Evolutionary conservation across 2,888 invertebrate genomes (phyloP).

Genomic region (Ecliptopera silaceata): DNA sequence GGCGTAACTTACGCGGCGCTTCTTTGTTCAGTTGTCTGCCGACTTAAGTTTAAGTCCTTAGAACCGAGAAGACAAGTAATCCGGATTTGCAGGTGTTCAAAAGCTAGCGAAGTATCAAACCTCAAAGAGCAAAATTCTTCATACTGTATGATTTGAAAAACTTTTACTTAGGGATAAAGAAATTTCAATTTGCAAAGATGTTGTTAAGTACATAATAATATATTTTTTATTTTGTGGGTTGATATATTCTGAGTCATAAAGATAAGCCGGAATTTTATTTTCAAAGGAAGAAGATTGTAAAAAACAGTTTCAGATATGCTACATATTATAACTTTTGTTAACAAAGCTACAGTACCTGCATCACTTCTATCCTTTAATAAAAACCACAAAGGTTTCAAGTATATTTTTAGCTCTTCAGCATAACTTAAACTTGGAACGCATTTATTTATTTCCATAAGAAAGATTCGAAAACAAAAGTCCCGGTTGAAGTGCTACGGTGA

Average conservation of each 20-base stretch:
- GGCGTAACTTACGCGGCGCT: slow-evolving; percentile 39
- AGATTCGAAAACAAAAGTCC: not conserved
- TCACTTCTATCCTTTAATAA: no score
- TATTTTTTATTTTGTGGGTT: not conserved
- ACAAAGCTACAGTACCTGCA: no score
- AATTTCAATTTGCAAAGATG: not conserved
- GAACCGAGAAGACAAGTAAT: slow-evolving; percentile 37
- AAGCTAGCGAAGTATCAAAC: slow-evolving; percentile 29
- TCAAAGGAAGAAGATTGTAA: not conserved
- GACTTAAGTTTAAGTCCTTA: slow-evolving; percentile 29
- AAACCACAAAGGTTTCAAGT: not conserved
- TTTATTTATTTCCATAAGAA: not conserved
- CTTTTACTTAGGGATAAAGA: slow-evolving; percentile 5
- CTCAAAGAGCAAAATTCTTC: slow-evolving; percentile 18
- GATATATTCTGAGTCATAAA: not conserved
- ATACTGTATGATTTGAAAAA: not conserved
- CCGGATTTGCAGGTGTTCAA: slow-evolving; percentile 42
- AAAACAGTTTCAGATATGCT: not conserved
- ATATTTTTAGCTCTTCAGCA: not conserved
- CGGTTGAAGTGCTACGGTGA: not conserved
- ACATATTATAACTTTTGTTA: not conserved
- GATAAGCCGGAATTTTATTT: not conserved
- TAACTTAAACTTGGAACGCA: not conserved
- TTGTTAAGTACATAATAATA: slow-evolving; percentile 3
- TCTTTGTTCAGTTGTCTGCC: slow-evolving; percentile 43